Conservation (phyloP, 2,113 vertebrate species). For the Dendrocopos noguchii region DNA sequence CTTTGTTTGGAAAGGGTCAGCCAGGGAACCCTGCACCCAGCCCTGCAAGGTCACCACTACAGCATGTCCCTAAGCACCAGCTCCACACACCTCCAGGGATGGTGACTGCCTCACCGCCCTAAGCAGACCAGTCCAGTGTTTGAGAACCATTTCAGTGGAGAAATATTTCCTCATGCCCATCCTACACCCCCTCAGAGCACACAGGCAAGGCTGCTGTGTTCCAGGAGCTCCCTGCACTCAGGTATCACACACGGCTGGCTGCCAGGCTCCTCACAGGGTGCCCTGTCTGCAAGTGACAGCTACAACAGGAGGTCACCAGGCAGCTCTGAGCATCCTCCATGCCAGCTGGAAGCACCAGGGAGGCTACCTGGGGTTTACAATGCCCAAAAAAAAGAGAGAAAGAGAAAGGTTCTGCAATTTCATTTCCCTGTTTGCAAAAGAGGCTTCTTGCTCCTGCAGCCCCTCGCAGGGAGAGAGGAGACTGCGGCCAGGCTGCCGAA, state of each 20-base stretch:
- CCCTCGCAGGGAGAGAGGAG: not conserved
- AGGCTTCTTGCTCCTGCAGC: not conserved
- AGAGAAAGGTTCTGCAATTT: not conserved
- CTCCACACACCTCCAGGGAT: too few relatives aligned
- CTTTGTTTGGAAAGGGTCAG: too few relatives aligned
- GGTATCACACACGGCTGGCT: accelerated
- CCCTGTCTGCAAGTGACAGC: accelerated
- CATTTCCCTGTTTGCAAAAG: not conserved
- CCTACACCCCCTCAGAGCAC: not conserved
- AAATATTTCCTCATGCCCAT: too few relatives aligned
- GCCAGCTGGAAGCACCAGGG: accelerated
- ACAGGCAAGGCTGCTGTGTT: accelerated
- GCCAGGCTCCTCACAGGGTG: accelerated
- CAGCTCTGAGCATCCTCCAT: accelerated
- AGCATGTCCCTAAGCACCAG: too few relatives aligned
- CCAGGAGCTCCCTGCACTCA: not conserved
- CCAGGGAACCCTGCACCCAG: too few relatives aligned
- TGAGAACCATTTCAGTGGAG: too few relatives aligned
- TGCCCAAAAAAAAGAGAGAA: too few relatives aligned
- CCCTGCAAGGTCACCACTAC: too few relatives aligned
- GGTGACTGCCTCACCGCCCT: too few relatives aligned
- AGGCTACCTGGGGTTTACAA: too few relatives aligned
- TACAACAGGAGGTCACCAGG: not conserved
- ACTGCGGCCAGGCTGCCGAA: accelerated
- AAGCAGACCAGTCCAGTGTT: too few relatives aligned